These are phyloP conservation scores for human DNA, from an alignment of 2,113 vertebrate species.

Conservation along the genomic window DNA sequence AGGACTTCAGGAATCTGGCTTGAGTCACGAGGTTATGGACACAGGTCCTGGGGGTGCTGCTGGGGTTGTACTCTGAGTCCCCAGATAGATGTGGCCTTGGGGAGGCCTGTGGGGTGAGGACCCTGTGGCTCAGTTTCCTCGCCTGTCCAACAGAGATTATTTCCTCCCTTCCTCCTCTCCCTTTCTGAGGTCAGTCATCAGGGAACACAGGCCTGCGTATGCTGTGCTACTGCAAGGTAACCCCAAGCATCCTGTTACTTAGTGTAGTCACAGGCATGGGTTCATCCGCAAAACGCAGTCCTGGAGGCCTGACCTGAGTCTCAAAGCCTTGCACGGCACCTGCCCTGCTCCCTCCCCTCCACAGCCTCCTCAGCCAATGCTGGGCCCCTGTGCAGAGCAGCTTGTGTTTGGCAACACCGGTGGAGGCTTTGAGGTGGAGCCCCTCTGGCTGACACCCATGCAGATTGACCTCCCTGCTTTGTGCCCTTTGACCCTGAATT, in stretches of 20 bases:
- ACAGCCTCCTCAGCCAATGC: not conserved
- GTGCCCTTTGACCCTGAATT: not conserved
- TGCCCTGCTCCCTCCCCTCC: too few species aligned
- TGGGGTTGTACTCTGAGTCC: not conserved
- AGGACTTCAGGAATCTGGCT: not conserved
- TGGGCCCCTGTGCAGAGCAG: not conserved
- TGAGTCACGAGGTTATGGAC: not conserved
- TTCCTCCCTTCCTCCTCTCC: not conserved
- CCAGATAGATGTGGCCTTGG: not conserved
- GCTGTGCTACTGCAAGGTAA: not conserved
- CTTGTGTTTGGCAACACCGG: not conserved
- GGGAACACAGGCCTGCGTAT: not conserved
- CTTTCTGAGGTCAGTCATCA: not conserved
- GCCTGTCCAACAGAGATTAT: not conserved
- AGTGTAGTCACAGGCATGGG: rapidly evolving
- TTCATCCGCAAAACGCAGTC: not conserved
- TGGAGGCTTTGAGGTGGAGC: not conserved
- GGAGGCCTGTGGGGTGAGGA: not conserved
- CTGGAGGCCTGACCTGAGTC: not conserved
- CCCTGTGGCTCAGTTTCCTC: not conserved
- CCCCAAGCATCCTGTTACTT: not conserved
- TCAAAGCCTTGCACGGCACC: not conserved
- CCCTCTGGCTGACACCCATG: not conserved
- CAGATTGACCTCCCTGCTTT: not conserved
- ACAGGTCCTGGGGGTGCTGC: not conserved